These are phyloP conservation scores for Dasypus novemcinctus DNA, from an alignment of 2,113 vertebrate species.

Conservation along the genomic window DNA sequence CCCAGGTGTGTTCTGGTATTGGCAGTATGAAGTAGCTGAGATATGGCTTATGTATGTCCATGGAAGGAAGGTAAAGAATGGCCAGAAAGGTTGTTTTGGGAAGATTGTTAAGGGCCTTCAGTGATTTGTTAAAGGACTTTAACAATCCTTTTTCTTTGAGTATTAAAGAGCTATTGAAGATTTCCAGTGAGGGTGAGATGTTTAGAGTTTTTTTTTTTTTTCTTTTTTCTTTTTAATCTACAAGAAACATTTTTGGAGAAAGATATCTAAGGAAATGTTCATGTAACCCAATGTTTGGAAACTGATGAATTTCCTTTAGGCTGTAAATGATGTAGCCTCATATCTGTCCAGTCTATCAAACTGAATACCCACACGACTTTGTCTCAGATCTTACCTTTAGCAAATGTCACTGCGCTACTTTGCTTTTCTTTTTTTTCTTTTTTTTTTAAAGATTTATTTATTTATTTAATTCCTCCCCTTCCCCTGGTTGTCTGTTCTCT, in stretches of 20 bases:
- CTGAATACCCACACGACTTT: background rate
- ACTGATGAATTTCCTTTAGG: background rate
- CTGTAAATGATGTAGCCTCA: background rate
- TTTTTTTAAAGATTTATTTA: no score
- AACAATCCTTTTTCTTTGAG: background rate
- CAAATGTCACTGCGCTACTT: background rate
- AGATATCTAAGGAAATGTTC: background rate
- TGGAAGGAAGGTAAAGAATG: background rate
- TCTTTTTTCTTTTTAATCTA: background rate
- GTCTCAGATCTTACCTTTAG: background rate
- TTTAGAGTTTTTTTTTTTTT: background rate
- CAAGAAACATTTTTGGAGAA: background rate
- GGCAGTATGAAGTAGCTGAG: background rate
- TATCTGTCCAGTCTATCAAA: background rate
- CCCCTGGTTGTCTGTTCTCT: no score
- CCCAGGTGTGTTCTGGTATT: background rate
- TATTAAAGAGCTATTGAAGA: background rate
- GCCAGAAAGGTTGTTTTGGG: background rate
- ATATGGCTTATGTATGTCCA: fast-evolving
- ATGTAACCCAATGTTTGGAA: background rate
- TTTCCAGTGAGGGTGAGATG: background rate
- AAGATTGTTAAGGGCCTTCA: background rate
- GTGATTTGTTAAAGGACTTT: background rate
- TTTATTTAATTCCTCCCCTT: no score
- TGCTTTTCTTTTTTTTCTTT: no score